Conservation (phyloP, 2,888 invertebrate species). For the Gisinianus flammeolus region DNA sequence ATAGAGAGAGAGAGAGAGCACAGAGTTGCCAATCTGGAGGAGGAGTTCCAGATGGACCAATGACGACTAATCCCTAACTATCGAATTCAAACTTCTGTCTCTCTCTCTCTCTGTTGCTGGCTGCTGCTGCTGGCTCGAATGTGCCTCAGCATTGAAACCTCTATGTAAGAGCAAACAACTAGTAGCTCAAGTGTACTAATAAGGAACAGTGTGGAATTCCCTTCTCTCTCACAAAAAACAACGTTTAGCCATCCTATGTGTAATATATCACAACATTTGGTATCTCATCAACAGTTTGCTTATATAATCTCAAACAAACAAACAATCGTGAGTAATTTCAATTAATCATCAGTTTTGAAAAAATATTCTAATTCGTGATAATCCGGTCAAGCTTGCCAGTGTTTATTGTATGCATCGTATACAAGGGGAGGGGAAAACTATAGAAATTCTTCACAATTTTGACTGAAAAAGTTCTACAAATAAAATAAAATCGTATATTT, state of each 20-base stretch:
- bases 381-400: too few relatives aligned
- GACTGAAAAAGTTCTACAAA: too few relatives aligned
- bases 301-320: neutral
- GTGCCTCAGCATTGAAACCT: neutral
- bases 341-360: neutral
- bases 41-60: slow-evolving; percentile 19
- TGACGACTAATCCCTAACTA: slow-evolving; percentile 15
- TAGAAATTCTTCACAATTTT: too few relatives aligned
- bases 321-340: neutral
- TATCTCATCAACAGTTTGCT: neutral
- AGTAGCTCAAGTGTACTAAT: neutral
- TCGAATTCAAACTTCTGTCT: slow-evolving; percentile 2
- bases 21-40: neutral
- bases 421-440: too few relatives aligned
- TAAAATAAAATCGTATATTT: too few relatives aligned
- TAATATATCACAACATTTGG: neutral
- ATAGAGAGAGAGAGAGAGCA: too few relatives aligned
- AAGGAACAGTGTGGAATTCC: neutral
- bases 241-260: neutral
- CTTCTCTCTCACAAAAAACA: neutral
- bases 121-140: too few relatives aligned
- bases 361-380: neutral
- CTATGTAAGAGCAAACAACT: neutral
- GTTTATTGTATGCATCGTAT: too few relatives aligned
- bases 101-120: neutral